Evolutionary conservation across 2,888 invertebrate species (phyloP).

Genomic region (Synergus umbraculus): DNA sequence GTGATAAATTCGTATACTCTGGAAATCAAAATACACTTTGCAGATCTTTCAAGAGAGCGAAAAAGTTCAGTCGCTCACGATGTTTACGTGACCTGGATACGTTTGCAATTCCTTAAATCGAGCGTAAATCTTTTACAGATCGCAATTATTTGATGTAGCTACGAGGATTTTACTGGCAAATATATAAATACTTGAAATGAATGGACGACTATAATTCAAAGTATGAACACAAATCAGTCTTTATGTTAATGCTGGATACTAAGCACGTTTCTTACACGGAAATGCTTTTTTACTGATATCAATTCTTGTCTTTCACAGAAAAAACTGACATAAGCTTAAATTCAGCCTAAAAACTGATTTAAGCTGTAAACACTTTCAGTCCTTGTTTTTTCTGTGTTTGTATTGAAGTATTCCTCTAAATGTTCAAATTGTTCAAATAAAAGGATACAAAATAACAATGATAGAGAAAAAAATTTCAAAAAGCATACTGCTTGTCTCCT

Average conservation of each 20-base stretch:
- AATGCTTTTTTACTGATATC: too few relatives aligned
- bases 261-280: too few relatives aligned
- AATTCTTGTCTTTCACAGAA: too few relatives aligned
- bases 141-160: background rate
- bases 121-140: conserved; percentile 17
- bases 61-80: conserved; percentile 19
- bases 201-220: background rate
- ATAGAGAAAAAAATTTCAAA: background rate
- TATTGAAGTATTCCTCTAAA: too few relatives aligned
- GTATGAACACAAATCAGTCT: background rate
- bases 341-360: too few relatives aligned
- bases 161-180: background rate
- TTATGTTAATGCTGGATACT: background rate
- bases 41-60: conserved; percentile 1
- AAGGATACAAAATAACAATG: too few relatives aligned
- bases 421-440: too few relatives aligned
- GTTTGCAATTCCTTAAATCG: conserved; percentile 22
- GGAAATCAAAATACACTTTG: conserved; percentile 18
- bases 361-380: too few relatives aligned
- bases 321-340: too few relatives aligned
- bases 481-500: background rate
- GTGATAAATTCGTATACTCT: conserved; percentile 3
- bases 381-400: too few relatives aligned
- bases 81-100: conserved; percentile 39
- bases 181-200: background rate